phyloP scores from a whole-genome alignment of 2,888 invertebrate species.

The Conus canariensis region DNA sequence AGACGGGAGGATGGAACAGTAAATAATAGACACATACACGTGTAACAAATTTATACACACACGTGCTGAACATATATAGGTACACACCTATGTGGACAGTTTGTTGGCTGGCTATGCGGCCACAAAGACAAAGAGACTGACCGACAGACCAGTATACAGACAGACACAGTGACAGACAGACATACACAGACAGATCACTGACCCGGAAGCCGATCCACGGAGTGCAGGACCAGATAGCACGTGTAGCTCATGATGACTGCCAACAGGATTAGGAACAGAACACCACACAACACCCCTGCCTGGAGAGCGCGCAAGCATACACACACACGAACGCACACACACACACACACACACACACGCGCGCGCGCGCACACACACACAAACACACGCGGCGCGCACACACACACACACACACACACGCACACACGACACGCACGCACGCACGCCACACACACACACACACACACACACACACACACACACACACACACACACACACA shows the following conservation, averaged over 20 bases:
- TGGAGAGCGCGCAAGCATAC: slow-evolving; percentile 62
- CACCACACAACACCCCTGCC: slow-evolving; percentile 89
- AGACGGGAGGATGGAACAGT: no score
- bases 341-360: not conserved
- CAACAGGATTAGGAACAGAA: slow-evolving; percentile 86
- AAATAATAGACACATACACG: no score
- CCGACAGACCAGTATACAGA: not conserved
- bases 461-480: not conserved
- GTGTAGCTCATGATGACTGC: slow-evolving; percentile 91
- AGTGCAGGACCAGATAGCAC: slow-evolving; percentile 87
- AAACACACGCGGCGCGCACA: no score
- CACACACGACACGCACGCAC: not conserved
- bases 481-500: not conserved
- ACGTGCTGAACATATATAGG: no score
- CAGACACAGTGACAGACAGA: not conserved
- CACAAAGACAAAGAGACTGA: not conserved
- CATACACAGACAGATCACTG: slow-evolving; percentile 52
- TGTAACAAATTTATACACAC: no score
- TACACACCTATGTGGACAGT: no score
- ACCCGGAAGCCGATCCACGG: slow-evolving; percentile 79
- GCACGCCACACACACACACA: not conserved
- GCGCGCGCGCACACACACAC: not conserved
- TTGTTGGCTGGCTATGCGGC: no score
- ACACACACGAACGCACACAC: not conserved
- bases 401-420: not conserved